These are phyloP conservation scores for Andrena bicolor DNA, from an alignment of 2,888 invertebrate species.

Conservation along the genomic window DNA sequence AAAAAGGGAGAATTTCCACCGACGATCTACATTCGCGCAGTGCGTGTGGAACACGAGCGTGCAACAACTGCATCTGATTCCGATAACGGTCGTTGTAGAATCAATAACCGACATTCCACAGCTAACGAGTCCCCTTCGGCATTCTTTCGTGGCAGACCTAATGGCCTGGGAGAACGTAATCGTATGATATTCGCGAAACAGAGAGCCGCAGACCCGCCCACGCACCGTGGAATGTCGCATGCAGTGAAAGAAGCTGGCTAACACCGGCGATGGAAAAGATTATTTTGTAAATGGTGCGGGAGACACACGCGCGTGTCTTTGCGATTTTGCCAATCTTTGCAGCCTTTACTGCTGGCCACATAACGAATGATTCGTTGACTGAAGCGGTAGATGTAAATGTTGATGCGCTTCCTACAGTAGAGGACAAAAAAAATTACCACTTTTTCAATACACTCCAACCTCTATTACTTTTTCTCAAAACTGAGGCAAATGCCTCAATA, in stretches of 20 bases:
- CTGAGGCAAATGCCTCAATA: no score
- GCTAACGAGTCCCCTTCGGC: conserved; percentile 63
- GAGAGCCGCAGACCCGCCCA: conserved; percentile 57
- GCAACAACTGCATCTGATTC: conserved; percentile 36
- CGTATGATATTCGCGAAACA: conserved; percentile 71
- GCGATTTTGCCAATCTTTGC: conserved; percentile 4
- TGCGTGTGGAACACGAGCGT: conserved; percentile 6
- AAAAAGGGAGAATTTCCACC: not conserved
- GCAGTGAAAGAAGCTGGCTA: conserved; percentile 23
- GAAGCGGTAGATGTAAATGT: not conserved
- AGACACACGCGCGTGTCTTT: conserved; percentile 23
- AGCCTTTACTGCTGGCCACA: conserved; percentile 15
- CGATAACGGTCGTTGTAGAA: conserved; percentile 50
- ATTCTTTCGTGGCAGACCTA: conserved; percentile 58
- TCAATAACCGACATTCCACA: conserved; percentile 67
- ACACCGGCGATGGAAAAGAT: conserved; percentile 39
- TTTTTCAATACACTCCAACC: no score
- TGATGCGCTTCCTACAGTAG: not conserved
- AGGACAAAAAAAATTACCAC: no score
- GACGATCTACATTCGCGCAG: not conserved
- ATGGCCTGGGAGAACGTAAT: conserved; percentile 60
- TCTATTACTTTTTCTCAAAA: no score
- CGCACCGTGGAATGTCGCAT: conserved; percentile 60
- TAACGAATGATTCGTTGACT: not conserved
- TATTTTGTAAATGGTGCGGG: conserved; percentile 43